These are phyloP conservation scores for Emydura subglobosa DNA, from an alignment of 2,113 vertebrate genomes.

Conservation along the genomic window DNA sequence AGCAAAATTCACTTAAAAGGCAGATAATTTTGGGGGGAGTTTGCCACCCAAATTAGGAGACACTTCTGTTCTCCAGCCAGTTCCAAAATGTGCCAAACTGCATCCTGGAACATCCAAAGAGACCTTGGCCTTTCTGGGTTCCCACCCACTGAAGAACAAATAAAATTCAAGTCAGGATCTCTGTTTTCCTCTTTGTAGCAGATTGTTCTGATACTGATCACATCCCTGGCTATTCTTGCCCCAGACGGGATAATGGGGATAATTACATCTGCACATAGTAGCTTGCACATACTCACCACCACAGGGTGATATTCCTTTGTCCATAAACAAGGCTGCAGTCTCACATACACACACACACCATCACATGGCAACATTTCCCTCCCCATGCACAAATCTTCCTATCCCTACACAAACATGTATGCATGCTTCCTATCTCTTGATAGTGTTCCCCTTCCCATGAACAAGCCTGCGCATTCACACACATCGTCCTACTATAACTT, in stretches of 20 bases:
- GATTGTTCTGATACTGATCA: neutral
- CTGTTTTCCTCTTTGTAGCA: neutral
- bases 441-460: neutral
- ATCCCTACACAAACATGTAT: neutral
- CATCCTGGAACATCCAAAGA: rapidly evolving
- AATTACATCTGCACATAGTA: rapidly evolving
- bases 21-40: neutral
- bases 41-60: neutral
- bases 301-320: neutral
- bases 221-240: neutral
- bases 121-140: too few relatives aligned
- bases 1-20: neutral
- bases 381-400: neutral
- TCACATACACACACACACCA: too few relatives aligned
- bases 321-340: neutral
- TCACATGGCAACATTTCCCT: neutral
- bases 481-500: neutral
- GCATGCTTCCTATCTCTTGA: neutral
- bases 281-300: neutral
- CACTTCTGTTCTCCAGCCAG: neutral
- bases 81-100: neutral
- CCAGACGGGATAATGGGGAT: neutral
- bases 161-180: too few relatives aligned
- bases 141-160: too few relatives aligned
- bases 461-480: rapidly evolving